phyloP scores from a whole-genome alignment of 2,888 invertebrate genomes.

The Ectemnius continuus region DNA sequence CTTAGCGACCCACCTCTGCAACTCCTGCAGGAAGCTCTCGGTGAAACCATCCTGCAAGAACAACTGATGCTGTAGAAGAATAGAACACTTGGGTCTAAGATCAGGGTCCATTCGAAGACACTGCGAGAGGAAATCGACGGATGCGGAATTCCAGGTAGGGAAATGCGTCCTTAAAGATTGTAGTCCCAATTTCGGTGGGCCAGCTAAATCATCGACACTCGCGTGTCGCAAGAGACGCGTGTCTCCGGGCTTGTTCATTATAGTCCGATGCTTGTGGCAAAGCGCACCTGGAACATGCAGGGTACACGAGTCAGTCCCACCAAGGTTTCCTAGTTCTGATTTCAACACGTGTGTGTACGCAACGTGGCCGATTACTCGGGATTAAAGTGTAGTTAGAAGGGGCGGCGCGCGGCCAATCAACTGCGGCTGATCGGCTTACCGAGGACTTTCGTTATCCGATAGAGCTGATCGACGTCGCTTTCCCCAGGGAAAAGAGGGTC shows the following conservation, averaged over 20 bases:
- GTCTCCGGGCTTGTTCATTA: constrained; percentile 60
- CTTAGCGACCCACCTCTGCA: constrained; percentile 83
- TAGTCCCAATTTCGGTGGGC: constrained; percentile 67
- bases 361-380: neutral
- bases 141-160: constrained; percentile 76
- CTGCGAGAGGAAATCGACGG: constrained; percentile 80
- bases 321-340: neutral
- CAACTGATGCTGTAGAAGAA: constrained; percentile 83
- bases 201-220: constrained; percentile 57
- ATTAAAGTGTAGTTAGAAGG: neutral
- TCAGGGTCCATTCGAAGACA: constrained; percentile 84
- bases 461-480: constrained; percentile 93
- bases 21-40: constrained; percentile 83
- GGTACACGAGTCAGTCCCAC: neutral
- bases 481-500: constrained; percentile 93
- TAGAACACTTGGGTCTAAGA: constrained; percentile 81
- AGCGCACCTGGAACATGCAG: constrained; percentile 47
- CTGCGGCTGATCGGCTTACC: constrained; percentile 78
- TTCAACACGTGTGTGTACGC: neutral
- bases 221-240: constrained; percentile 72
- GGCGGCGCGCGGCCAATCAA: neutral
- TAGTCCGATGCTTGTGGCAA: constrained; percentile 61
- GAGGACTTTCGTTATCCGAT: constrained; percentile 87
- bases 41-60: constrained; percentile 84
- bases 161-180: constrained; percentile 74